Evolutionary conservation across 2,797 vertebrate species (phyloP), one percentile per base, ranked within the genome.

Genomic region (Xiphorhynchus erythropygius): DNA sequence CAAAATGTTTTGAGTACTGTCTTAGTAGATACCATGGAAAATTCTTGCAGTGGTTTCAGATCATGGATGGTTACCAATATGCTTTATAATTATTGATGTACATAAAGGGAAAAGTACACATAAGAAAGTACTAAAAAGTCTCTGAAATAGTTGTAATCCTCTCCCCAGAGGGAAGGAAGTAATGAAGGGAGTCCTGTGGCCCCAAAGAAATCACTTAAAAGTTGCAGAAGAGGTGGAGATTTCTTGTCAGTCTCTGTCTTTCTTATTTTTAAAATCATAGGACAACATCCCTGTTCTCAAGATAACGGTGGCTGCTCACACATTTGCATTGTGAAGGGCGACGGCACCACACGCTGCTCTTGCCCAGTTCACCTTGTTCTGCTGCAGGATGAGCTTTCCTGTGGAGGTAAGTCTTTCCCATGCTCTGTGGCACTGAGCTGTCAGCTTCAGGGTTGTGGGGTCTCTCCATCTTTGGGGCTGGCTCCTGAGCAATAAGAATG

Each of bases 241-340:
- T 89, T 78, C 70, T 91, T 53, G 24, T 27, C 59, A 63, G 18
- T 77, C 41, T 52, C 35, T 47, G 10, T 78, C 21, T 57, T 2
- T 56, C 15, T 83, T 57, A 39, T 78, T 92, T 84, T 89, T 75
- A 14, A 87, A 85, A 91, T 87, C 89, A 7, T 96, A 99, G 99
- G 98, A 95, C 99, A 99, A 68, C 99, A 99, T 75, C 99, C 99
- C 1, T 99, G 99, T 69, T 98, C 99, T 39, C 98, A 98, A 96
- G 99, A 99, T 68, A 99, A 99, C 4, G 99, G 99, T 37, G 99
- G 99, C 97, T 99, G 99, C 96, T 99, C 99, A 0, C 99, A 99
- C 97, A 99, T 99, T 91, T 99, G 99, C 97, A 99, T 99, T 7
- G 99, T 99, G 65, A 99, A 99, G 91, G 99, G 99, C 0, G 99